A percentile compares a stretch with the other conserved stretches of the same genome.
Evolutionary conservation across 2,113 vertebrate genomes (phyloP).

Genomic region (Pyrgilauda ruficollis): DNA sequence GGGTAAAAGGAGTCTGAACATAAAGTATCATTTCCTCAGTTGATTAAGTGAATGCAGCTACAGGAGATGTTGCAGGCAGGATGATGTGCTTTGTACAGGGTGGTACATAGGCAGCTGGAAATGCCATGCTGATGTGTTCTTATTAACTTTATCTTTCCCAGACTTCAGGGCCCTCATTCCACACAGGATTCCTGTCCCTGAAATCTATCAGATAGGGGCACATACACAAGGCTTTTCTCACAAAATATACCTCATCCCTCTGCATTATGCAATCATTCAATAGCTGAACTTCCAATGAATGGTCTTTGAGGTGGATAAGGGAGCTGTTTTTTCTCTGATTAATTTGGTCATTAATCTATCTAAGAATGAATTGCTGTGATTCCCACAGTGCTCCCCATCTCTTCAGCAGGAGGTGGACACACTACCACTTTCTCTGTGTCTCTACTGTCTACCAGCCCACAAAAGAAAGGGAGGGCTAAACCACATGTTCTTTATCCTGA

Average conservation of each 20-base stretch:
- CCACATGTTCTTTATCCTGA: not conserved
- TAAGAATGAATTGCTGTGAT: not conserved
- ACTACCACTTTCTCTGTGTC: not conserved
- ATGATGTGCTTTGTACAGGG: not conserved
- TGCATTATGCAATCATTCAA: not conserved
- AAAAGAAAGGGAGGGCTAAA: not conserved
- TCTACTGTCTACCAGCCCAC: not conserved
- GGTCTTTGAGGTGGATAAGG: not conserved
- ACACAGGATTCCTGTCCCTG: not conserved
- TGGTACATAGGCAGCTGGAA: not conserved
- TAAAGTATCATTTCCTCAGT: not conserved
- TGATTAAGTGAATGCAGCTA: not conserved
- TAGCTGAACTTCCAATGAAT: not conserved
- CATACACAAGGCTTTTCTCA: not conserved
- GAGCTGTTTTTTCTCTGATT: not conserved
- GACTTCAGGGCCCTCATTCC: not conserved
- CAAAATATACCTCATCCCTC: not conserved
- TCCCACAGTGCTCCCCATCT: not conserved
- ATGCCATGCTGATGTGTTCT: not conserved
- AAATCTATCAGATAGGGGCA: not conserved
- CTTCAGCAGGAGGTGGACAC: not conserved
- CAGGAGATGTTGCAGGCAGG: not conserved
- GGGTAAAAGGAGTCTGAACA: not conserved
- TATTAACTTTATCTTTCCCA: not conserved
- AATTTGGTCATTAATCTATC: not conserved